Evolutionary conservation across 1,140 invertebrate genomes (phyloP).

Genomic region (Zaprionus lachaisei): DNA sequence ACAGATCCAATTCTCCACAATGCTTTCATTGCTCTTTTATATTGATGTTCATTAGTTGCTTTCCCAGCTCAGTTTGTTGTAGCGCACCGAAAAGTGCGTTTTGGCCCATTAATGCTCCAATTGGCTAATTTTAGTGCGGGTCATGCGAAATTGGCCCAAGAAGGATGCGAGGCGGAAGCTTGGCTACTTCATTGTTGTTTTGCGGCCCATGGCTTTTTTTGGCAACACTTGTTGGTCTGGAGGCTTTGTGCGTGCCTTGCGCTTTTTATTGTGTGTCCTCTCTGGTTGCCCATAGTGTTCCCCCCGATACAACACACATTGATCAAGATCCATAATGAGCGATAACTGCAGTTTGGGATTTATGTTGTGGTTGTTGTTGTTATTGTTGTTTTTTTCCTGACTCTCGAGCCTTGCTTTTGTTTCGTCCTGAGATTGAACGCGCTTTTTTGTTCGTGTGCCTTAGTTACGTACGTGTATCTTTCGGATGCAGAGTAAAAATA

Average conservation of each 20-base stretch:
- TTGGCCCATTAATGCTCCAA: constrained; percentile 29
- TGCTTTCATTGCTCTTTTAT: neutral
- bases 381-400: constrained; percentile 6
- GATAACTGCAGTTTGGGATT: constrained; percentile 67
- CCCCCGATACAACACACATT: constrained; percentile 46
- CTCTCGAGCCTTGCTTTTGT: constrained; percentile 60
- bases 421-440: constrained; percentile 78
- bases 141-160: constrained; percentile 64
- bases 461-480: constrained; percentile 64
- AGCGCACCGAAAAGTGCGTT: constrained; percentile 35
- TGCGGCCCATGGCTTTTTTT: constrained; percentile 51
- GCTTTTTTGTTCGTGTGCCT: constrained; percentile 39
- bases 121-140: constrained; percentile 59
- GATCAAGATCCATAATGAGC: constrained; percentile 80
- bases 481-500: constrained; percentile 60
- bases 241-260: constrained; percentile 48
- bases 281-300: constrained; percentile 42
- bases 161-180: constrained; percentile 75
- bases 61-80: constrained; percentile 13
- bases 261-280: constrained; percentile 46
- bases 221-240: constrained; percentile 69
- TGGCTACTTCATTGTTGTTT: constrained; percentile 43
- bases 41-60: neutral
- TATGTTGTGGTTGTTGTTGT: constrained; percentile 22
- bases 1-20: neutral